phyloP scores from a whole-genome alignment of 2,888 invertebrate genomes.

The Lithophane semibrunnea region DNA sequence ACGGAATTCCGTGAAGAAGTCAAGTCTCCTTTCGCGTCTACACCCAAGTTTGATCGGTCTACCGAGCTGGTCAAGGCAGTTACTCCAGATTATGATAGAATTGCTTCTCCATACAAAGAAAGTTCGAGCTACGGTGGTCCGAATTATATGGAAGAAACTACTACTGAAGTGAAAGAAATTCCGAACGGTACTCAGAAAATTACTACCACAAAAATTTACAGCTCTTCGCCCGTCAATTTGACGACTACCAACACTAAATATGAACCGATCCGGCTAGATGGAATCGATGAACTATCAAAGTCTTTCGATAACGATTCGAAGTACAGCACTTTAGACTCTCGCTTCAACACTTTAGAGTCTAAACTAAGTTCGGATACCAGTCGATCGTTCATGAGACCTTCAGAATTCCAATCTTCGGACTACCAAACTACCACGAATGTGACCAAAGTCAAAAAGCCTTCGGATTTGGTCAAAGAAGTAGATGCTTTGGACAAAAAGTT shows the following conservation, averaged over 20 bases:
- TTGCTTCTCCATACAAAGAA: slow-evolving; percentile 86
- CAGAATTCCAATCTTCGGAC: slow-evolving; percentile 86
- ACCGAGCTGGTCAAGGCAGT: slow-evolving; percentile 83
- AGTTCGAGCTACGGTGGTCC: slow-evolving; percentile 82
- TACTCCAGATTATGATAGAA: slow-evolving; percentile 85
- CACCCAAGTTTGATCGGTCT: slow-evolving; percentile 82
- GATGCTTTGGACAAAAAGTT: slow-evolving; percentile 92
- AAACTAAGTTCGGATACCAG: slow-evolving; percentile 88
- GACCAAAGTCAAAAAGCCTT: slow-evolving; percentile 81
- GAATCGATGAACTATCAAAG: slow-evolving; percentile 89
- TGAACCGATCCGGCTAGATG: slow-evolving; percentile 86
- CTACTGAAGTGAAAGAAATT: slow-evolving; percentile 88
- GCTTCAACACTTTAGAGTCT: slow-evolving; percentile 86
- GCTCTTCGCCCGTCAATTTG: slow-evolving; percentile 89
- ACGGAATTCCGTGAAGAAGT: slow-evolving; percentile 81
- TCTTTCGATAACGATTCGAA: slow-evolving; percentile 88
- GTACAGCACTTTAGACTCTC: slow-evolving; percentile 87
- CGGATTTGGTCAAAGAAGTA: slow-evolving; percentile 86
- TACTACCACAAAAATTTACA: slow-evolving; percentile 90
- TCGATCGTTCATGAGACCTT: slow-evolving; percentile 88
- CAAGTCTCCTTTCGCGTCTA: slow-evolving; percentile 85
- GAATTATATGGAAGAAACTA: slow-evolving; percentile 87
- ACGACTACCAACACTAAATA: slow-evolving; percentile 88
- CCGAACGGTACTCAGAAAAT: slow-evolving; percentile 90
- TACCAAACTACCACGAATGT: slow-evolving; percentile 78